Percentiles rank a stretch among this genome's conserved stretches.
Conservation (phyloP, 2,113 vertebrate species). For the Suricata suricatta region DNA sequence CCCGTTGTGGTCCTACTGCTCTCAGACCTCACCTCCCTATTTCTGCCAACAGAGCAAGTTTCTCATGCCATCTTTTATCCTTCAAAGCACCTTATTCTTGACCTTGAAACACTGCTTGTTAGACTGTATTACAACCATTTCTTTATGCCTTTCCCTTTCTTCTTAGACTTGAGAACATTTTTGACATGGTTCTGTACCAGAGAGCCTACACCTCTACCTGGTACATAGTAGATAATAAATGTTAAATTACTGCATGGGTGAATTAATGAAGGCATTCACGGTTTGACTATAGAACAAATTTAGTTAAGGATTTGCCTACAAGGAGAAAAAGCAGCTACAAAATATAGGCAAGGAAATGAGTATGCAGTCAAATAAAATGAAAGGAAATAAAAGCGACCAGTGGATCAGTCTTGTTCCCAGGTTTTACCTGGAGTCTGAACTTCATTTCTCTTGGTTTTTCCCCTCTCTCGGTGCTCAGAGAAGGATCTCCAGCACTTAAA, state of each 20-base stretch:
- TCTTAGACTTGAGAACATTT: background rate
- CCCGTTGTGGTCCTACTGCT: background rate
- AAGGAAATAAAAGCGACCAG: background rate
- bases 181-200: background rate
- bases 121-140: background rate
- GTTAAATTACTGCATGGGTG: background rate
- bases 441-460: background rate
- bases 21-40: background rate
- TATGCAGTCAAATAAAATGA: background rate
- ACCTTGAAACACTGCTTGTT: background rate
- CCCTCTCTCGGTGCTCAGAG: background rate
- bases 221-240: background rate
- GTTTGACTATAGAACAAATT: background rate
- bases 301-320: background rate
- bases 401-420: background rate
- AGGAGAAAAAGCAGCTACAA: background rate
- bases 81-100: background rate
- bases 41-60: background rate
- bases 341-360: background rate
- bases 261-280: background rate
- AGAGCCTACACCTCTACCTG: background rate
- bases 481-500: background rate
- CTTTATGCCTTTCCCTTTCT: background rate
- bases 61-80: background rate
- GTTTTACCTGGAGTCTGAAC: background rate